These are phyloP conservation scores for Rugalucina vietnamica DNA, from an alignment of 2,888 invertebrate species.

Conservation along the genomic window DNA sequence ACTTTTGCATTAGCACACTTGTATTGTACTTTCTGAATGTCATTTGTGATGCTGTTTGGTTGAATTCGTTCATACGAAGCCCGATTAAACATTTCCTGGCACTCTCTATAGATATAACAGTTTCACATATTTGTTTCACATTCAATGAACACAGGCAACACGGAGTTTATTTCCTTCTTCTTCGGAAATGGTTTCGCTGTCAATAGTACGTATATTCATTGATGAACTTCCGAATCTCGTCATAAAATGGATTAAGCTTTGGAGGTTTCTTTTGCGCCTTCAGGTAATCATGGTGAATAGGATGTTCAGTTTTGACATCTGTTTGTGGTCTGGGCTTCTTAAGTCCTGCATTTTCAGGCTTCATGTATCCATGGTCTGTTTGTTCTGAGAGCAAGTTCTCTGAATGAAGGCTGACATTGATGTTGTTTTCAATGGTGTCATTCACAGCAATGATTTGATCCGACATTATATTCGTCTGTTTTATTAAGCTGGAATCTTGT, in stretches of 20 bases:
- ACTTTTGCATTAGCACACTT: constrained; percentile 25
- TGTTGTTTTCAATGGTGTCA: background rate
- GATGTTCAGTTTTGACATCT: background rate
- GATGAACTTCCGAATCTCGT: background rate
- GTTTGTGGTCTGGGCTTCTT: background rate
- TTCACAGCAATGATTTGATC: background rate
- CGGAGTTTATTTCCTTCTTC: background rate
- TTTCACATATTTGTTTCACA: background rate
- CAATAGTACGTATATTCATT: background rate
- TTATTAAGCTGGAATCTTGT: background rate
- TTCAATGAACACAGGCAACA: background rate
- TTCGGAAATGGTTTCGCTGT: background rate
- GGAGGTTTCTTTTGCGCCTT: background rate
- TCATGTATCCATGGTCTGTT: background rate
- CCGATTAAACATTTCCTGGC: background rate
- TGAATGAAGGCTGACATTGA: background rate
- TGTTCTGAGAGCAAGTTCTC: too few species aligned
- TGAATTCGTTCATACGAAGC: background rate
- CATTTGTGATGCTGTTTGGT: background rate
- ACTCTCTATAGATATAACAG: background rate
- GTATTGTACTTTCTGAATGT: constrained; percentile 6
- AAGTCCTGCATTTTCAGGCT: background rate
- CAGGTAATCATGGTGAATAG: background rate
- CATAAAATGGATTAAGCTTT: background rate
- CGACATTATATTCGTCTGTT: background rate